These are phyloP conservation scores for Lemur catta DNA, from an alignment of 2,797 vertebrate species.

Conservation along the genomic window DNA sequence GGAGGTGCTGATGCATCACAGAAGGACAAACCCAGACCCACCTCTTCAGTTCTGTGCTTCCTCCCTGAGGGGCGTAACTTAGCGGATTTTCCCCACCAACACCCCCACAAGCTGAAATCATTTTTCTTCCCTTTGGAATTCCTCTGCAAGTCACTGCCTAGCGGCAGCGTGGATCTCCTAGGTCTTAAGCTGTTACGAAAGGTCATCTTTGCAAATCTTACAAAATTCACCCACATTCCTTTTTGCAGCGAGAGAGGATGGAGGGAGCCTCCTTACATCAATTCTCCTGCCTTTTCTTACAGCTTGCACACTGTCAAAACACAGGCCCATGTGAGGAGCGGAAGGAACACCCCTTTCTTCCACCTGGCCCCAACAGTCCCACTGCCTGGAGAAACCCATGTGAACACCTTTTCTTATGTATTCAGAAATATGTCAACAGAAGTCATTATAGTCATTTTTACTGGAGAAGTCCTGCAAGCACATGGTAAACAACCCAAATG, in stretches of 20 bases:
- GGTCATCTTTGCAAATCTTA: background rate
- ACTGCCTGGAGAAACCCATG: background rate
- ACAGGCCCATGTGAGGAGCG: fast-evolving
- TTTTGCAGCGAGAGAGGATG: background rate
- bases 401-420: background rate
- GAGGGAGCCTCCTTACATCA: background rate
- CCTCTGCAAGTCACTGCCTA: background rate
- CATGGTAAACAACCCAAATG: background rate
- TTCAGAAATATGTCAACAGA: background rate
- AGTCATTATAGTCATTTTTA: background rate
- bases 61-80: background rate
- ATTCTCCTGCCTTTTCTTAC: background rate
- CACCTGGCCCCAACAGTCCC: background rate
- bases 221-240: background rate
- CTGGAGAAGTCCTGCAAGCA: background rate
- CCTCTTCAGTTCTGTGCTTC: background rate
- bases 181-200: background rate
- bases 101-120: background rate
- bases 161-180: background rate
- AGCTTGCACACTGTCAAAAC: fast-evolving
- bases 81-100: background rate
- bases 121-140: background rate
- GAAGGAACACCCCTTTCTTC: too few relatives aligned
- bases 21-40: background rate
- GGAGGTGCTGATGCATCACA: background rate